Base-by-base conservation (phyloP, 2,797 vertebrate species). In the Phoebastria nigripes region DNA sequence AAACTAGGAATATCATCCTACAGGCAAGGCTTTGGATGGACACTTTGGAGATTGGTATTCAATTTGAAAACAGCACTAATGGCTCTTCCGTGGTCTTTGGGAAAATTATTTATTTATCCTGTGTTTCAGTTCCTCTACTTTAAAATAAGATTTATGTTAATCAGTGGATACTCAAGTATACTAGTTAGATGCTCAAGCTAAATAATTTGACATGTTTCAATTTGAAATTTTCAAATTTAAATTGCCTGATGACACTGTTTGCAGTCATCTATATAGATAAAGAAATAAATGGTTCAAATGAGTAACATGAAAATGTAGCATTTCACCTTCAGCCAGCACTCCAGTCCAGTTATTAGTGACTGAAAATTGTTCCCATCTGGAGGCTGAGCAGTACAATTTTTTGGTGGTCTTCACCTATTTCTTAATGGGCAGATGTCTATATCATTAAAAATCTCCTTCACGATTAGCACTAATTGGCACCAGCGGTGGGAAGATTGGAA, bases 321-420 rank as follows among this genome's bases (percentile, higher is more conserved):
- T 95, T 91, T 88, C 44, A 52, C 79, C 46, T 72, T 90, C 71
- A 78, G 35, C 46, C 76, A 61, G 55, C 13, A 84, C 74, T 96
- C 17, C 11, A 37, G 66, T 80, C 13, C 66, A 94, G 16, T 90
- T 73, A 93, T 67, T 86, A 91, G 35, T 73, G 42, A 81, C 47
- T 39, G 71, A 94, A 97, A 97, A 97, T 97, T 93, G 51, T 56
- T 97, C 94, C 92, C 92, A 95, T 74, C 72, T 92, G 65, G 85
- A 82, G 62, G 17, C 33, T 73, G 9, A 55, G 47, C 24, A 44
- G 14, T 49, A 47, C 39, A 82, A 55, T 55, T 65, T 74, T 94
- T 95, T 96, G 49, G 62, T 97, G 89, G 82, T 96, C 67, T 97
- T 69, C 66, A 15, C 7, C 11, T 83, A 71, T 86, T 94, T 77